These are phyloP conservation scores for Amorpha juglandis DNA, from an alignment of 2,888 invertebrate species.

Conservation along the genomic window DNA sequence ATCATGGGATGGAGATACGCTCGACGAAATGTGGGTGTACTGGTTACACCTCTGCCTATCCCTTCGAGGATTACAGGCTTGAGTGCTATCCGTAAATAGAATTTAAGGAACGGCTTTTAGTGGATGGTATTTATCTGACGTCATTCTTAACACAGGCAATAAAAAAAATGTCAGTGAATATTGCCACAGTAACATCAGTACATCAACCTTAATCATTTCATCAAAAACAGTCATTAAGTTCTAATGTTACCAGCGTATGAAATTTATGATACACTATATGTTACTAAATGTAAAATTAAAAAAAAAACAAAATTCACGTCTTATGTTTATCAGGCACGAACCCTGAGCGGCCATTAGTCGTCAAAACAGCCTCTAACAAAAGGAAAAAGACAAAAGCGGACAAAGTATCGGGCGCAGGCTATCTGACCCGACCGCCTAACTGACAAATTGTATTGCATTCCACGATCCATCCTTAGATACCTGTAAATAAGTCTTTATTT, in stretches of 20 bases:
- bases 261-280: slow-evolving; percentile 31
- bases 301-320: slow-evolving; percentile 27
- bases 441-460: slow-evolving; percentile 58
- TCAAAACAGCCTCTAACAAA: slow-evolving; percentile 47
- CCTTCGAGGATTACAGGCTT: no score
- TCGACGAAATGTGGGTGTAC: no score
- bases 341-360: slow-evolving; percentile 45
- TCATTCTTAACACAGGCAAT: neutral
- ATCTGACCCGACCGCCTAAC: slow-evolving; percentile 42
- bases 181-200: slow-evolving; percentile 21
- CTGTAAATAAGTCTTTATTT: slow-evolving; percentile 28
- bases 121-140: neutral
- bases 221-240: slow-evolving; percentile 36
- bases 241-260: slow-evolving; percentile 31
- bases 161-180: neutral
- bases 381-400: slow-evolving; percentile 38
- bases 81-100: no score
- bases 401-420: slow-evolving; percentile 44
- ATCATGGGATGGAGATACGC: no score
- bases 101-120: no score
- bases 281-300: slow-evolving; percentile 29
- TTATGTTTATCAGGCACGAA: slow-evolving; percentile 40
- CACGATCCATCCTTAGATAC: slow-evolving; percentile 31
- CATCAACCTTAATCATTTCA: slow-evolving; percentile 30
- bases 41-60: no score